These are phyloP conservation scores for Megathymus violae DNA, from an alignment of 1,140 invertebrate species.

Conservation along the genomic window DNA sequence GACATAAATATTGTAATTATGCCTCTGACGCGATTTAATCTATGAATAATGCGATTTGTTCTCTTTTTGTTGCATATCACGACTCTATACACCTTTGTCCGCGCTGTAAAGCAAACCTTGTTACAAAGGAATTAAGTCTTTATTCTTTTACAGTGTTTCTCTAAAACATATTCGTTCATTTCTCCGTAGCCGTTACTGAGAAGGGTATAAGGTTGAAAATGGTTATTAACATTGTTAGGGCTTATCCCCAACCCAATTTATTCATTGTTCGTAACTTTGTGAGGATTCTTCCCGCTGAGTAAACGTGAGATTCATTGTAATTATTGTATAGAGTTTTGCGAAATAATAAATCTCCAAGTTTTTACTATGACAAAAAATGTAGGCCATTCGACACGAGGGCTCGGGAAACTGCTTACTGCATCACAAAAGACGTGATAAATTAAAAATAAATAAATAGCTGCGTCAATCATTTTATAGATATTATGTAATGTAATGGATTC, in stretches of 20 bases:
- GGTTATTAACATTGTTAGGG: constrained; percentile 9
- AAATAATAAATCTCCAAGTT: constrained; percentile 29
- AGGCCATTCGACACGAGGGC: constrained; percentile 24
- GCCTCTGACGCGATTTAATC: constrained; percentile 34
- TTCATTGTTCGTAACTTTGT: constrained; percentile 34
- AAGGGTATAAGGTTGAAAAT: constrained; percentile 19
- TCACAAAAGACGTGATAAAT: constrained; percentile 12
- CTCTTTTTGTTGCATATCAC: constrained; percentile 34
- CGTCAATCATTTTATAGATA: too few relatives aligned
- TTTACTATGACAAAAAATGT: constrained; percentile 19
- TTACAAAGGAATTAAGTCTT: neutral
- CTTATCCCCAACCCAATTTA: constrained; percentile 29
- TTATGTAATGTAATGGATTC: too few relatives aligned
- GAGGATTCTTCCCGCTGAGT: constrained; percentile 34
- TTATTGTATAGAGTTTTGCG: constrained; percentile 34
- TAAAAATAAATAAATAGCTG: neutral
- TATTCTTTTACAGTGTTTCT: neutral
- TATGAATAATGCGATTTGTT: constrained; percentile 36
- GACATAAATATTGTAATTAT: constrained; percentile 32
- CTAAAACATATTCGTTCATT: constrained; percentile 11
- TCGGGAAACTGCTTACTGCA: constrained; percentile 2
- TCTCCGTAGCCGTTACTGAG: neutral
- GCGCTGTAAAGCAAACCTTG: neutral
- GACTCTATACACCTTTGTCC: constrained; percentile 11
- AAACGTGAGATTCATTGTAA: constrained; percentile 35